phyloP scores from a whole-genome alignment of 2,113 vertebrate genomes.

The Cyprinodon tularosa region DNA sequence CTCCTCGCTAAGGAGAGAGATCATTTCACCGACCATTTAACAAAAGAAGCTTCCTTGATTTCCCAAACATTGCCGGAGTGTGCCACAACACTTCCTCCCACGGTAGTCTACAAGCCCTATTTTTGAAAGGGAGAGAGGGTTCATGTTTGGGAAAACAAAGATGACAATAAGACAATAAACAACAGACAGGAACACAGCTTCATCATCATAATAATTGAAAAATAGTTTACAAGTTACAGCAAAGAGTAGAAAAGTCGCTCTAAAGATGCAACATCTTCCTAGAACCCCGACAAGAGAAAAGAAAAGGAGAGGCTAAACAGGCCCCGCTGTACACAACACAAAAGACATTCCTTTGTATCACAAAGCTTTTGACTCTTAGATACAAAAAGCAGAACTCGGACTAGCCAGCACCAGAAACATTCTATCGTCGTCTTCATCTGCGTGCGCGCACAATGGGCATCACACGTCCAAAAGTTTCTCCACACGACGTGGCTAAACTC shows the following conservation, averaged over 20 bases:
- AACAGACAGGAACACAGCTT: slow-evolving; percentile 45
- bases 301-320: slow-evolving; percentile 36
- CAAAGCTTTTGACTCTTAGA: slow-evolving; percentile 41
- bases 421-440: slow-evolving; percentile 45
- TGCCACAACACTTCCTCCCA: slow-evolving; percentile 47
- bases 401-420: slow-evolving; percentile 72
- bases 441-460: slow-evolving; percentile 30
- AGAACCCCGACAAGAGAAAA: slow-evolving; percentile 13
- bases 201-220: slow-evolving; percentile 30
- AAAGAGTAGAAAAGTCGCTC: slow-evolving; percentile 66
- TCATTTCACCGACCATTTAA: slow-evolving; percentile 68
- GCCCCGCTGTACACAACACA: slow-evolving; percentile 31
- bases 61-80: slow-evolving; percentile 69
- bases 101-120: slow-evolving; percentile 67
- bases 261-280: slow-evolving; percentile 38
- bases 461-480: slow-evolving; percentile 31
- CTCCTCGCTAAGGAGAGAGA: slow-evolving; percentile 53
- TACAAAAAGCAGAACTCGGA: slow-evolving; percentile 68
- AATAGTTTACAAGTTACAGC: slow-evolving; percentile 47
- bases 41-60: slow-evolving; percentile 64
- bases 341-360: slow-evolving; percentile 43
- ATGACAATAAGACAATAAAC: slow-evolving; percentile 6
- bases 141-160: slow-evolving; percentile 67
- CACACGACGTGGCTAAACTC: slow-evolving; percentile 33
- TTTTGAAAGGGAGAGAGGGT: slow-evolving; percentile 40